phyloP scores from a whole-genome alignment of 2,888 invertebrate species.

The Odontomyia ornata region DNA sequence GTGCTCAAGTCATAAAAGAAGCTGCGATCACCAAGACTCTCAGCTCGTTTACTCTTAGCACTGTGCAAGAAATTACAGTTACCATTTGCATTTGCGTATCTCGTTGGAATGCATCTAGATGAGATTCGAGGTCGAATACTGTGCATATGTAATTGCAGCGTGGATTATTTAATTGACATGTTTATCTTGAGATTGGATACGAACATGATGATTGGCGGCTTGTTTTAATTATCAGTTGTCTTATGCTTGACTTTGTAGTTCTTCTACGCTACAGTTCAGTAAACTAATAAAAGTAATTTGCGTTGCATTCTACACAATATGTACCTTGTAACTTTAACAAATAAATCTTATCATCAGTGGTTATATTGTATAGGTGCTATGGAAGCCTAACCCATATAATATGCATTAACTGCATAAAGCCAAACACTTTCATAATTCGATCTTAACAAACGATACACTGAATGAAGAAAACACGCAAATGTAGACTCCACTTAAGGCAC shows the following conservation, averaged over 20 bases:
- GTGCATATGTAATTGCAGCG: not conserved
- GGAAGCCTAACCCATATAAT: no score
- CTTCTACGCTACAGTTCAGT: not conserved
- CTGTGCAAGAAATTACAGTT: constrained; percentile 21
- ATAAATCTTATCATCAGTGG: no score
- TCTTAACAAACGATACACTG: no score
- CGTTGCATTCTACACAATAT: not conserved
- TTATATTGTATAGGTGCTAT: no score
- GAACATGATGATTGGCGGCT: not conserved
- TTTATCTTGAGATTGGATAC: constrained; percentile 1
- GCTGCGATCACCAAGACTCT: constrained; percentile 6
- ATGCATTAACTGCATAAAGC: no score
- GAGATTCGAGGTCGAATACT: not conserved
- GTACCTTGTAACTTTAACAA: no score
- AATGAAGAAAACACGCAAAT: no score
- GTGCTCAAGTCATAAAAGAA: constrained; percentile 4
- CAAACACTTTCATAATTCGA: no score
- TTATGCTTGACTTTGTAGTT: not conserved
- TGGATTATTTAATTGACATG: not conserved
- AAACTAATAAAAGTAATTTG: no score
- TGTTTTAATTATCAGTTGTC: not conserved
- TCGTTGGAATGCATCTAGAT: not conserved
- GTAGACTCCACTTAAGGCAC: no score
- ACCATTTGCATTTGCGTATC: not conserved
- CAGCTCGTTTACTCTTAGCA: not conserved